These are phyloP conservation scores for Trogon melanurus DNA, from an alignment of 2,113 vertebrate species.

Conservation along the genomic window DNA sequence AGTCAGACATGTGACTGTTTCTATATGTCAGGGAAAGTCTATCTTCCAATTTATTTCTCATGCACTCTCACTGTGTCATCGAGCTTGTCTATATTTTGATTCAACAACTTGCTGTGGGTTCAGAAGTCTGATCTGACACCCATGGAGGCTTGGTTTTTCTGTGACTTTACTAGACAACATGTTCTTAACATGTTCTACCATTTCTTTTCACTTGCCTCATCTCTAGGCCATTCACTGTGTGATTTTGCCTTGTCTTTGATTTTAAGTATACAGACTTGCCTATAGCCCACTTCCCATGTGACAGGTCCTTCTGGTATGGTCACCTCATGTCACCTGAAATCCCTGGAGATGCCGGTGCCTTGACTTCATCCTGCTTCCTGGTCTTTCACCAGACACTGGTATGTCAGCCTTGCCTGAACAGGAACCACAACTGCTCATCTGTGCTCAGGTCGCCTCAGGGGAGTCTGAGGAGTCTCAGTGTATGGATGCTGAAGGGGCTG, in stretches of 20 bases:
- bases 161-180: neutral
- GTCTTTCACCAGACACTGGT: neutral
- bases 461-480: accelerated
- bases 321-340: neutral
- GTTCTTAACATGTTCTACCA: neutral
- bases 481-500: neutral
- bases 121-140: neutral
- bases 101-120: neutral
- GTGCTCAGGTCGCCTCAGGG: neutral
- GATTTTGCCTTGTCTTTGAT: neutral
- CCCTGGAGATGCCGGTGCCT: neutral
- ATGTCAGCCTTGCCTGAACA: neutral
- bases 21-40: neutral
- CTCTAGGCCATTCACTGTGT: neutral
- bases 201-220: neutral
- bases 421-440: neutral
- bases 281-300: neutral
- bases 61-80: neutral
- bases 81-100: neutral
- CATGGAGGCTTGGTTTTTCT: neutral
- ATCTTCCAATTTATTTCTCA: neutral
- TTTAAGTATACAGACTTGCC: neutral
- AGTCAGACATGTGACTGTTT: neutral
- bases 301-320: neutral
- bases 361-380: neutral